Evolutionary conservation across 2,113 vertebrate genomes (phyloP).

Genomic region (Brachirus orientalis): DNA sequence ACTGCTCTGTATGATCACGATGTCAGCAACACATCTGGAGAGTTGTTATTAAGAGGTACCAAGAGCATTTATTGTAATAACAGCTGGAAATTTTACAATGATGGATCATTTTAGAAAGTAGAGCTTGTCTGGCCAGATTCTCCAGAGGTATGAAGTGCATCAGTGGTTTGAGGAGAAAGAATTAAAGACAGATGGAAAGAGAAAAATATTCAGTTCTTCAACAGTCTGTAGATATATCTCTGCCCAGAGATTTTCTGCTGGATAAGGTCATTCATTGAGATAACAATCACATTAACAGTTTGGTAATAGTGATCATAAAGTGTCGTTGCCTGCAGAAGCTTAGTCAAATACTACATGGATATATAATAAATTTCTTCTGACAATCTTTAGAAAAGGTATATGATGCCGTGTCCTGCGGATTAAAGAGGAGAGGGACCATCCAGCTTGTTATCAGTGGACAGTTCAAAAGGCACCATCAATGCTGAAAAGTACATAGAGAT

Average conservation of each 20-base stretch:
- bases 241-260: conserved; percentile 9
- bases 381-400: too few relatives aligned
- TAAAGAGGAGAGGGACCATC: too few relatives aligned
- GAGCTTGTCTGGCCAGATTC: conserved; percentile 41
- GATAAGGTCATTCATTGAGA: conserved; percentile 35
- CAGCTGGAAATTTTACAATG: conserved; percentile 64
- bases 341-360: background rate
- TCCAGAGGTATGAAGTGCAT: conserved; percentile 51
- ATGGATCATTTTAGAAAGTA: conserved; percentile 53
- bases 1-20: conserved; percentile 24
- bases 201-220: conserved; percentile 13
- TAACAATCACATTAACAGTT: background rate
- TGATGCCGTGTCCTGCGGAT: too few relatives aligned
- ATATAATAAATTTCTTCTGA: background rate
- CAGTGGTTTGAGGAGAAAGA: conserved; percentile 34
- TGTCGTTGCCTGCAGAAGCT: too few relatives aligned
- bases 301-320: too few relatives aligned
- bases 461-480: too few relatives aligned
- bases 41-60: conserved; percentile 56
- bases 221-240: conserved; percentile 18
- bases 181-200: conserved; percentile 33
- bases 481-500: too few relatives aligned
- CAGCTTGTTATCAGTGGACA: too few relatives aligned
- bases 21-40: conserved; percentile 55
- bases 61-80: conserved; percentile 51